Base-by-base conservation (phyloP, 2,888 invertebrate genomes). In the Phalangium opilio region DNA sequence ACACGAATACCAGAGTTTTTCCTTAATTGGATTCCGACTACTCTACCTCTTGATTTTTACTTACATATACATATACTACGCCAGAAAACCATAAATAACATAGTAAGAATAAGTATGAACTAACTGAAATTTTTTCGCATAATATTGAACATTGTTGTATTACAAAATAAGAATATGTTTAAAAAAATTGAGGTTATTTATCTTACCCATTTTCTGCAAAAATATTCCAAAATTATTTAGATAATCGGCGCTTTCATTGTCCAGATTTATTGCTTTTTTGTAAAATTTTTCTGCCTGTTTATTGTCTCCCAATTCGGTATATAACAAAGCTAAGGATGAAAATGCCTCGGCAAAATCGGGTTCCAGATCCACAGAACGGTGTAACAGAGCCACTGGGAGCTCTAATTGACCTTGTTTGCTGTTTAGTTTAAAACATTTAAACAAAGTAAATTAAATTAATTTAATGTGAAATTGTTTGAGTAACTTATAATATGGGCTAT, bases 211-310 rank as follows among this genome's bases (percentile, higher is more conserved):
- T 43, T 59, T 58, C 20, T 62, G 61, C 5, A 63, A 49, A 43
- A 62, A 61, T n/a, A 58, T 55, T 4, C 63, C 66, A 51, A 62
- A 64, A 47, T 61, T 60, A 44, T 60, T 58, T 34, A 62, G 58
- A 10, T 58, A 60, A 44, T 64, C 61, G 11, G 60, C 56, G 45
- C 58, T 58, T 18, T 59, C 56, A 1, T 62, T 62, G 15, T 58
- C 54, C 11, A 59, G 45, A 7, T 44, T 43, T n/a, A 59, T 47
- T 32, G 58, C 55, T 42, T 52, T 46, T 3, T 48, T 45, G 46
- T 60, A 57, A 10, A 58, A 47, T 10, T 46, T 35, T 47, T 59
- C 57, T 0, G 60, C 58, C 7, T 58, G 57, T 38, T 53, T 48
- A 17, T 48, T 20, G 14, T 50, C 41, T 11, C 57, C 58, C 5